phyloP scores from a whole-genome alignment of 2,888 invertebrate genomes.

The Nycteola revayana region DNA sequence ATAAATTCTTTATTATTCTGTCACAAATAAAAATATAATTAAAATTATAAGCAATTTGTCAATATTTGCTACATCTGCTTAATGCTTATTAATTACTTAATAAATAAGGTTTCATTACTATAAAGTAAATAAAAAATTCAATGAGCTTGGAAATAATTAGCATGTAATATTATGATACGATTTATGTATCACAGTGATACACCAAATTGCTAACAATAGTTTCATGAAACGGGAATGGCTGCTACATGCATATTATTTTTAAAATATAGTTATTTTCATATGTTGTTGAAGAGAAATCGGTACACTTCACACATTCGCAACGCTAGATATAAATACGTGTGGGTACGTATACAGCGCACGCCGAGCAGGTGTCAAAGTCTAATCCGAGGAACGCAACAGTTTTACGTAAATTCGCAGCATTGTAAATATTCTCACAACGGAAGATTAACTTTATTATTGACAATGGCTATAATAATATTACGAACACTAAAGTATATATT shows the following conservation, averaged over 20 bases:
- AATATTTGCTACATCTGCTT: too few species aligned
- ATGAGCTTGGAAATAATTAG: too few species aligned
- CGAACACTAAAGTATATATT: background rate
- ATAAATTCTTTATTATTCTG: too few species aligned
- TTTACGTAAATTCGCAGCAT: conserved; percentile 37
- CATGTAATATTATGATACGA: too few species aligned
- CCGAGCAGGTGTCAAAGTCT: conserved; percentile 73
- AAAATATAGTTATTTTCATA: background rate
- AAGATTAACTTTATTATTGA: background rate
- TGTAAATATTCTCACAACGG: conserved; percentile 2
- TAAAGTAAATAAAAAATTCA: too few species aligned
- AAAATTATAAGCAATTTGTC: too few species aligned
- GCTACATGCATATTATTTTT: conserved; percentile 5
- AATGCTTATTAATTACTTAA: too few species aligned
- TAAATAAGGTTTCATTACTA: too few species aligned
- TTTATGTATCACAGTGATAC: too few species aligned
- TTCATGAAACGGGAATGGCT: too few species aligned
- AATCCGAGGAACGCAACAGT: conserved; percentile 46
- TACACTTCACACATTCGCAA: conserved; percentile 39
- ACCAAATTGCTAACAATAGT: too few species aligned
- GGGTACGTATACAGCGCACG: conserved; percentile 41
- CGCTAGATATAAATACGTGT: conserved; percentile 42
- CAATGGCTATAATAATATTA: background rate
- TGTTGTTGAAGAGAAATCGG: conserved; percentile 36
- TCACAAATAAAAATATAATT: too few species aligned